These are phyloP conservation scores for Phycodurus eques DNA, from an alignment of 2,113 vertebrate species.

Conservation along the genomic window DNA sequence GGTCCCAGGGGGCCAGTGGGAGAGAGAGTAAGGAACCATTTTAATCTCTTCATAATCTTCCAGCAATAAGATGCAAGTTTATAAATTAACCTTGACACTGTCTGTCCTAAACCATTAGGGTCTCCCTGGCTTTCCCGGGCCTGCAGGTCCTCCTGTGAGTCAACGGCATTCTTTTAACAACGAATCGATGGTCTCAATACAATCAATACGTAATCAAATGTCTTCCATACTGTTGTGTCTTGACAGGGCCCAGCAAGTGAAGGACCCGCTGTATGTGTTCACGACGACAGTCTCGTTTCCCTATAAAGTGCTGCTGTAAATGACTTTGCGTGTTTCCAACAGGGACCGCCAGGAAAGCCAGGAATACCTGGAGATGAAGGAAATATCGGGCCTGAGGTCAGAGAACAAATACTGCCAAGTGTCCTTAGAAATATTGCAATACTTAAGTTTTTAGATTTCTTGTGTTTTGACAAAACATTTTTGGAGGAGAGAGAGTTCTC, in stretches of 20 bases:
- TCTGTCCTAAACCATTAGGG: conserved; percentile 56
- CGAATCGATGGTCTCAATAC: background rate
- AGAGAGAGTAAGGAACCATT: conserved; percentile 70
- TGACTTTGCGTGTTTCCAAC: conserved; percentile 14
- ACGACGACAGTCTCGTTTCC: background rate
- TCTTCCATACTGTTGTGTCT: conserved; percentile 1
- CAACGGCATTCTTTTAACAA: background rate
- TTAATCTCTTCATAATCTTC: background rate
- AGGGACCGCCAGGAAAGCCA: conserved; percentile 76
- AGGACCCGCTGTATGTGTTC: conserved; percentile 73
- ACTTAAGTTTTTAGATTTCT: too few relatives aligned
- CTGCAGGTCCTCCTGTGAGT: conserved; percentile 73
- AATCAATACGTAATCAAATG: background rate
- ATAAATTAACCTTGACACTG: background rate
- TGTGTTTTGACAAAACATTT: too few relatives aligned
- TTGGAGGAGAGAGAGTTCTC: too few relatives aligned
- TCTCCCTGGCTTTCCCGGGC: conserved; percentile 78
- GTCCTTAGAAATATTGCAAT: too few relatives aligned
- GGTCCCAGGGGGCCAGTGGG: conserved; percentile 75
- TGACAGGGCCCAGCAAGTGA: conserved; percentile 66
- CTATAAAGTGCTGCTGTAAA: background rate
- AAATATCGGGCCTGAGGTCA: conserved; percentile 78
- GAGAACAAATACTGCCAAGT: background rate
- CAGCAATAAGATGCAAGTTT: background rate
- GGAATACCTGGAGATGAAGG: conserved; percentile 77